Base-by-base conservation (phyloP, 2,797 vertebrate species). In the Passerculus sandwichensis region DNA sequence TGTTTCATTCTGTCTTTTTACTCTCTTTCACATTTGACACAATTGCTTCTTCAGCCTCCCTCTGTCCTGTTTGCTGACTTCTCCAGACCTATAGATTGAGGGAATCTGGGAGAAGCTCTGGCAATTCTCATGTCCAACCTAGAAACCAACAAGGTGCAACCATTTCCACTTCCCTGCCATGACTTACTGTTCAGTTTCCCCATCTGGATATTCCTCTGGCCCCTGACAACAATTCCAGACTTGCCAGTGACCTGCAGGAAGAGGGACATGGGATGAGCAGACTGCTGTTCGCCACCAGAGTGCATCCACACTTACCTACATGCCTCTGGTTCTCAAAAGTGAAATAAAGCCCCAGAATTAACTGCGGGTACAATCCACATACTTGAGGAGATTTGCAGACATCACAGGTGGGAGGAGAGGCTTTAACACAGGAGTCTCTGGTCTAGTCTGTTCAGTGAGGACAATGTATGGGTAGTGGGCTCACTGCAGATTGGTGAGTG, bases 111-210 rank as follows among this genome's bases (percentile, higher is more conserved):
- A 81, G 26, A 81, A 77, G 56, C 25, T 56, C 48, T 0, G 1
- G 27, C 7, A 89, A 11, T 14, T 53, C 66, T 57, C 47, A 16
- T 38, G 20, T 10, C 25, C 1, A 1, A 27, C 19, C 42, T 71
- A 71, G 61, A 76, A 95, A 65, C 21, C 18, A 29, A 40, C 17
- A 10, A 6, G 17, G 51, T 53, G 51, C 29, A 53, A 53, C 51
- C 5, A 7, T 45, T 74, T 47, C 50, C 25, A 3, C 1, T n/a
- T 42, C 18, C 34, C 50, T 7, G 65, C 40, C 7, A 1, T 0
- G 5, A 97, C 96, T 97, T 96, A 97, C 96, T 96, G 83, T 93
- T 96, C 91, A 97, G 79, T 74, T 94, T 97, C 74, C 95, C 95
- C 0, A 96, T 50, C 48, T 86, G 92, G 73, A 97, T 75, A 60